Base-by-base conservation (phyloP, 1,140 invertebrate genomes). In the Heliconius congener region DNA sequence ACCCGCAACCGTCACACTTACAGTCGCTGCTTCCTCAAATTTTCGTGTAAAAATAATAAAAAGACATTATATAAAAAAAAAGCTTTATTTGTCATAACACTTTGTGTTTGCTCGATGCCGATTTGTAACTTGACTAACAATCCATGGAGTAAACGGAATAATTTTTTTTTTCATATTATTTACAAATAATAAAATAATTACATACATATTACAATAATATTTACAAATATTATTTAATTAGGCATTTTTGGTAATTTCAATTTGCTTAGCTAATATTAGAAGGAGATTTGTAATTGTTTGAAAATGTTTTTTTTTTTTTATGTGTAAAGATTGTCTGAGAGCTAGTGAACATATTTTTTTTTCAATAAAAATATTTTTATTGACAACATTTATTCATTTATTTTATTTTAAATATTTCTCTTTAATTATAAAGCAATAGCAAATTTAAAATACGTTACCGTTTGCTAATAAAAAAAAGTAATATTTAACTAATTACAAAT, bases 21-120 rank as follows among this genome's bases (percentile, higher is more conserved):
- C 13, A 16, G 0, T 46, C 0, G 13, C 42, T 13, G 16, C 0
- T 16, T 46, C 42, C 1, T 5, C 16, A 46, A 80, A 23, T n/a
- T 34, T 76, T 50, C 70, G 71, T 52, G 60, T 46, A 57, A 80
- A 37, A 37, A 37, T 37, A 37, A 81, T 76, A 88, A 86, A 83
- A 85, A 87, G 85, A 90, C 82, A 82, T 76, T 77, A 81, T 83
- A 85, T 79, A 88, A 88, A 89, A 87, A 85, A 92, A 85, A 92
- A 92, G 91, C 91, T 91, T 91, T 92, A 92, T 90, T 92, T 87
- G 84, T 87, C 88, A 86, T 90, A 87, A 90, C 87, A 90, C 88
- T 88, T 90, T 88, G 91, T 92, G 89, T 90, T 75, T 84, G 81
- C 83, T 80, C 80, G 81, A 82, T 79, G 79, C 74, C 46, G 60